Evolutionary conservation across 2,113 vertebrate species (phyloP).

Genomic region (Osmerus eperlanus): DNA sequence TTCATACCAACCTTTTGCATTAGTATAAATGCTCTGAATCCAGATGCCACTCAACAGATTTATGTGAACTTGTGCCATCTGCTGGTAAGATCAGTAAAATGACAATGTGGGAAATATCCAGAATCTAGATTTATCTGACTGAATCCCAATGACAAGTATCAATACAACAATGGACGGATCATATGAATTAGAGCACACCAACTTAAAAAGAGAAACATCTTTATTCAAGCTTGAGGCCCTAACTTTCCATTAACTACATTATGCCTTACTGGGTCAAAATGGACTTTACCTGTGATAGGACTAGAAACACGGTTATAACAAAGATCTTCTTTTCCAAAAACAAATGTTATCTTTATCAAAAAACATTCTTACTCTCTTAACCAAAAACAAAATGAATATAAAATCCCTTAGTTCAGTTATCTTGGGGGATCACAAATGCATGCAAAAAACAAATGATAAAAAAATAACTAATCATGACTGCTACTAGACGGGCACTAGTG

Average conservation of each 20-base stretch:
- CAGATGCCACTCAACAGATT: not conserved
- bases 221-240: slow-evolving; percentile 60
- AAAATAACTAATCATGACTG: slow-evolving; percentile 38
- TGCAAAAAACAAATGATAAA: slow-evolving; percentile 34
- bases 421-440: slow-evolving; percentile 33
- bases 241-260: slow-evolving; percentile 46
- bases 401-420: slow-evolving; percentile 26
- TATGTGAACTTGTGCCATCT: slow-evolving; percentile 49
- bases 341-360: slow-evolving; percentile 11
- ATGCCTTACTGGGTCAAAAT: slow-evolving; percentile 29
- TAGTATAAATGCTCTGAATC: not conserved
- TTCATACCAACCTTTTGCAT: not conserved
- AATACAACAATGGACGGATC: no score
- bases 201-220: slow-evolving; percentile 53
- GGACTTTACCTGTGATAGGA: slow-evolving; percentile 35
- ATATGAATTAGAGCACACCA: not conserved
- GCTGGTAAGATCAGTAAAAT: slow-evolving; percentile 43
- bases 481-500: slow-evolving; percentile 42
- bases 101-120: slow-evolving; percentile 18
- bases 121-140: not conserved
- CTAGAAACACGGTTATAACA: slow-evolving; percentile 1
- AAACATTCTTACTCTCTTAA: not conserved
- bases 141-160: no score
- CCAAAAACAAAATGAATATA: slow-evolving; percentile 40
- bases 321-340: slow-evolving; percentile 15